Base-by-base conservation (phyloP, 1,140 invertebrate species). In the Macrotrachela quadricornifera region DNA sequence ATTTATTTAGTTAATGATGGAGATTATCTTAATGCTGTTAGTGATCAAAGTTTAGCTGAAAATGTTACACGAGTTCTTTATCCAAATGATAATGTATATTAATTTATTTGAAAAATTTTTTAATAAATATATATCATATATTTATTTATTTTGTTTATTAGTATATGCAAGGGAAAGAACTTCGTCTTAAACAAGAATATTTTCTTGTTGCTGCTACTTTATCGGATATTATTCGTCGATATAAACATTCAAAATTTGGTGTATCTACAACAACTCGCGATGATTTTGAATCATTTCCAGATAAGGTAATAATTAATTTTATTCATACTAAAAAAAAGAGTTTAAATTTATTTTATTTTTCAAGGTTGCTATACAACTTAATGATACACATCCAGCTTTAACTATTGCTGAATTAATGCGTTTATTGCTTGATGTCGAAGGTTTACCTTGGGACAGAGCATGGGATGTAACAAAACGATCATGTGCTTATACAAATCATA, bases 401-500 rank as follows among this genome's bases (percentile, higher is more conserved):
- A 91, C 91, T 37, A 95, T 99, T 61, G 90, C 94, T 1, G 94
- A 99, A 70, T 71, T 99, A 39, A 88, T 99, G 79, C 78, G 94
- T 57, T 80, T 97, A 51, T 73, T 99, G 10, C 64, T 99, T 11
- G 94, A 99, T 63, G 77, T 92, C 50, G 94, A 99, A 71, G 80
- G 81, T 36, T 68, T 95, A 11, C 57, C 78, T 0, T 96, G 85
- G 81, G 83, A 88, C 0, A 56, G 79, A 72, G 94, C 94, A n/a
- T 97, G 88, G 87, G 76, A 86, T 9, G 79, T 97, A 17, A 85
- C 82, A 0, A 74, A 75, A 0, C 77, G 76, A 58, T 83, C 85
- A 10, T 99, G 86, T 61, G 88, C 84, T 17, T 99, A 99, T 71
- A 99, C 92, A 45, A 99, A 99, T 70, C 92, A 99, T 71, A 99